A percentile compares a stretch with the other conserved stretches of the same genome.
Conservation (phyloP, 2,113 vertebrate genomes). For the Argyrosomus japonicus region DNA sequence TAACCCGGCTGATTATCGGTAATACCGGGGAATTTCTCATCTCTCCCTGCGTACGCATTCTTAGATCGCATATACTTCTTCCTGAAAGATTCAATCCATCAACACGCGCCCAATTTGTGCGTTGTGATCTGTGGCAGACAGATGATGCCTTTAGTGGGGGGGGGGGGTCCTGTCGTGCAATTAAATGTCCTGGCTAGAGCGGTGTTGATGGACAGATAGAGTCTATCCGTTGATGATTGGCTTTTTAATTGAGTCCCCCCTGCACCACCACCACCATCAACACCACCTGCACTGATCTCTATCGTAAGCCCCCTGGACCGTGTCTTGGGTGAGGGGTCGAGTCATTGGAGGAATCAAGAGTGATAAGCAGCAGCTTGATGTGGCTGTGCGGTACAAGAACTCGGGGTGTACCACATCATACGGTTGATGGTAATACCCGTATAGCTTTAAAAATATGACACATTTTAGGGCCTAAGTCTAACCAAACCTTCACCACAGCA, state of each 20-base stretch:
- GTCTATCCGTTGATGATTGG: constrained; percentile 75
- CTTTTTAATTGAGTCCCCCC: constrained; percentile 82
- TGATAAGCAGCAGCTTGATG: constrained; percentile 15
- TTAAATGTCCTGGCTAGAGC: constrained; percentile 69
- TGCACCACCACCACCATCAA: too few relatives aligned
- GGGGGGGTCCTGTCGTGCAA: constrained; percentile 64
- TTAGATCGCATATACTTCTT: constrained; percentile 28
- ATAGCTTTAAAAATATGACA: too few relatives aligned
- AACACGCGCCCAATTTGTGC: constrained; percentile 61
- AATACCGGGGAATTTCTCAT: constrained; percentile 55
- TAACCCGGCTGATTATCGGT: constrained; percentile 75
- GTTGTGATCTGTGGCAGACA: constrained; percentile 58
- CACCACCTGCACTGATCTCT: constrained; percentile 74
- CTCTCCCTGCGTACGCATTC: constrained; percentile 11
- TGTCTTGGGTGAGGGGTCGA: constrained; percentile 47
- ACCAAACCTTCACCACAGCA: not conserved
- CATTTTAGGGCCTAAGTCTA: not conserved
- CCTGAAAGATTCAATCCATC: constrained; percentile 72
- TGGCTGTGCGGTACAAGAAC: not conserved
- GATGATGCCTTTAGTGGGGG: constrained; percentile 52
- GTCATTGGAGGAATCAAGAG: constrained; percentile 18
- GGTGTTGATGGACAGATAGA: constrained; percentile 79
- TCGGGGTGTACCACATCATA: not conserved
- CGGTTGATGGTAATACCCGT: too few relatives aligned
- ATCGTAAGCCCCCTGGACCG: constrained; percentile 69